Base-by-base conservation (phyloP, 2,797 vertebrate species). In the Platalea minor region DNA sequence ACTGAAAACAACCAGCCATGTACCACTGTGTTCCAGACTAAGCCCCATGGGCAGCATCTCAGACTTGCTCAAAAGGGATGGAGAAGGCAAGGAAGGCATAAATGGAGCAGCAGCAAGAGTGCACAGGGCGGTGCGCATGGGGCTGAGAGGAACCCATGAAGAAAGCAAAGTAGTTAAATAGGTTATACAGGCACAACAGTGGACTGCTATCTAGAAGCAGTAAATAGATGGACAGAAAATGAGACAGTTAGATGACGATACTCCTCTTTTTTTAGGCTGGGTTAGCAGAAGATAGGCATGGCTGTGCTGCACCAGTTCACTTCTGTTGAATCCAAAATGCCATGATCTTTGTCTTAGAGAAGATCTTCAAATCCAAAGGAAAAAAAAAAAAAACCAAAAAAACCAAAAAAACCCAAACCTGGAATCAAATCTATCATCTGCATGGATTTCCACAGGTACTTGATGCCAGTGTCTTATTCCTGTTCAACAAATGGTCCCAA, bases 71-170 rank as follows among this genome's bases (percentile, higher is more conserved):
- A 51, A 37, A 57, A 76, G 28, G 17, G 57, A 29, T 1, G 6
- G 33, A 35, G 37, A 64, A 63, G 17, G 24, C 23, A 63, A 69
- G 63, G 48, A 57, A 33, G 24, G 18, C 20, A 23, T 17, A 48
- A 69, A 75, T 11, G 45, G 13, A 25, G 37, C 3, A 0, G n/a
- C 53, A 65, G 53, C 20, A 45, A 39, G 59, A 59, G 35, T 18
- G 17, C 43, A 50, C 12, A 2, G 43, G 11, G 24, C 46, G n/a
- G 28, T 6, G 50, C 1, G 2, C 24, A 24, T 2, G 1, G 48
- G 39, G 35, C 37, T 28, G 28, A 73, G 43, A 24, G 61, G 26
- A 67, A 37, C 11, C 33, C 3, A 0, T 35, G 26, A 57, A 33
- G 33, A 45, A 70, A 37, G 37, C 1, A 64, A 18, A 51, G 23